Base-by-base conservation (phyloP, 1,140 invertebrate genomes). In the Micrasema longulum region DNA sequence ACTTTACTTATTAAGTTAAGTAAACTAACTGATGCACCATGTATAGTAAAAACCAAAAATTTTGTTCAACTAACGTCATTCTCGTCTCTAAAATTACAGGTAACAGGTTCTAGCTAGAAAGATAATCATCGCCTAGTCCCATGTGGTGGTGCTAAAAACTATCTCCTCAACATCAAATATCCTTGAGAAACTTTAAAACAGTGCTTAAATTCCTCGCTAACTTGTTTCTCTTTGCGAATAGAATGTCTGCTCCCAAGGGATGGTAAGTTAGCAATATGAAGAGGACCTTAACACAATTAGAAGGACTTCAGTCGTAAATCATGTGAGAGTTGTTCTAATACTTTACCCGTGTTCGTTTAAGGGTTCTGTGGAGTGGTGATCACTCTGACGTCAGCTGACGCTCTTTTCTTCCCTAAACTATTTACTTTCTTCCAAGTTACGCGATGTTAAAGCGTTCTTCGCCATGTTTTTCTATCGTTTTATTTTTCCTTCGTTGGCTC, bases 221-320 rank as follows among this genome's bases (percentile, higher is more conserved):
- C 55, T 60, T 41, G 55, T 43, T 36, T 16, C 55, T 36, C 55
- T 38, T 60, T 31, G 2, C n/a, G 55, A 60, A 60, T 38, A 20
- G 18, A 36, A 57, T 6, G 55, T 60, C 38, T 60, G 16, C 55
- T 38, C 55, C 35, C 16, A 7, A 18, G 55, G 18, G 35, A 18
- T 7, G 22, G 18, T 16, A 41, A 41, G 53, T 53, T 53, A 22
- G 36, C 10, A 60, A 41, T 60, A 43, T 41, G 55, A 60, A 41
- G 55, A 38, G 36, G 16, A 60, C 36, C 55, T 35, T 60, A 60
- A 60, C 22, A 60, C 55, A 43, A 60, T 60, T 60, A 60, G 55
- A 18, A 38, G 35, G 55, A 60, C 35, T 18, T 18, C n/a, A n/a
- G 2, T 41, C 36, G 55, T 60, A 60, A 38, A 60, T 60, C 55